Conservation (phyloP, 2,888 invertebrate species). For the Troides oblongomaculatus region DNA sequence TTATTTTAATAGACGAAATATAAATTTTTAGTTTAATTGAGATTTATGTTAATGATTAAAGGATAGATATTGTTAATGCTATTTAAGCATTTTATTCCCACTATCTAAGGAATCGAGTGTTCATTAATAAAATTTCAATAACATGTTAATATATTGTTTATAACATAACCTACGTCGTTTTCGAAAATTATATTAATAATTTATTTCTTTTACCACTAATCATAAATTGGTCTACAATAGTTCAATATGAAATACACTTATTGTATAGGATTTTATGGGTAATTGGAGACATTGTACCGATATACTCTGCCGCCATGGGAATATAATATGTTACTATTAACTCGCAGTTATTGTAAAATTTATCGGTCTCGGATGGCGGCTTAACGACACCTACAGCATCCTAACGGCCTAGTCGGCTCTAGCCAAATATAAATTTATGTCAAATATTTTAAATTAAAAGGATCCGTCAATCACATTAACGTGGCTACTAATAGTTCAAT, state of each 20-base stretch:
- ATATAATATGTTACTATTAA: constrained; percentile 27
- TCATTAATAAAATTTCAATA: not conserved
- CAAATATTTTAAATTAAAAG: constrained; percentile 13
- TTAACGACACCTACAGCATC: constrained; percentile 23
- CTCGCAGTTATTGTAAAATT: constrained; percentile 24
- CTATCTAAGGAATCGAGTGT: not conserved
- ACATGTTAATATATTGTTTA: not conserved
- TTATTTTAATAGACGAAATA: not conserved
- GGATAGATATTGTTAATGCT: not conserved
- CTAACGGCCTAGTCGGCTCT: constrained; percentile 18
- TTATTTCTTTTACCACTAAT: constrained; percentile 1
- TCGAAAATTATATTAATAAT: not conserved
- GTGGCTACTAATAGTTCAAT: not conserved
- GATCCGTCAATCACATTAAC: constrained; percentile 5
- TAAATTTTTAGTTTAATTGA: not conserved
- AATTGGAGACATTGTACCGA: constrained; percentile 8
- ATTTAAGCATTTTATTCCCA: not conserved
- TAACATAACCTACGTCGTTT: not conserved
- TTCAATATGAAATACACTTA: constrained; percentile 9
- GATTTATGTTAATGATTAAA: not conserved
- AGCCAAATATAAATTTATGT: constrained; percentile 25
- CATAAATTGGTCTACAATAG: constrained; percentile 7
- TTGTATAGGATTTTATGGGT: constrained; percentile 9
- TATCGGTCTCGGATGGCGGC: constrained; percentile 23
- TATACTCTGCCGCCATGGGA: constrained; percentile 14